phyloP scores from a whole-genome alignment of 2,888 invertebrate genomes.

The Clostera curtula region DNA sequence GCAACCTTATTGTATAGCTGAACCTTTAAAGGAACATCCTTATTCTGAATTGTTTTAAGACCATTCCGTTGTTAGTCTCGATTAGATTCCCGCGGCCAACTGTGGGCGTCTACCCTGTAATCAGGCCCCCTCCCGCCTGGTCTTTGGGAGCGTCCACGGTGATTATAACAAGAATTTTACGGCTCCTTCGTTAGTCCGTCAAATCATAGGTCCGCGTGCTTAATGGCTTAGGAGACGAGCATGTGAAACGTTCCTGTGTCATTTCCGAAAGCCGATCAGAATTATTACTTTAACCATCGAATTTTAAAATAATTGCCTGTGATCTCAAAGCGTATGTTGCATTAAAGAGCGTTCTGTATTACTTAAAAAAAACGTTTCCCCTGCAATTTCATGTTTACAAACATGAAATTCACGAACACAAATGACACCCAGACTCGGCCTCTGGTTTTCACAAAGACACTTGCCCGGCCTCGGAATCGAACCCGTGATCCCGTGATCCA shows the following conservation, averaged over 20 bases:
- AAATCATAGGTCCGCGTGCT: constrained; percentile 60
- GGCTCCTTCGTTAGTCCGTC: constrained; percentile 64
- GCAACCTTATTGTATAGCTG: constrained; percentile 15
- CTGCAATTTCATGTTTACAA: too few relatives aligned
- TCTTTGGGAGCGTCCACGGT: constrained; percentile 44
- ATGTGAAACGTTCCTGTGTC: constrained; percentile 57
- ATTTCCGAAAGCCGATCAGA: constrained; percentile 37
- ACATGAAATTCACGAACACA: too few relatives aligned
- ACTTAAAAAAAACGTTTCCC: neutral
- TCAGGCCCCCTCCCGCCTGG: constrained; percentile 37
- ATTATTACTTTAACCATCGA: constrained; percentile 29
- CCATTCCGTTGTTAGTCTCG: constrained; percentile 31
- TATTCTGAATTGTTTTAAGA: constrained; percentile 36
- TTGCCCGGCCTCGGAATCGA: too few relatives aligned
- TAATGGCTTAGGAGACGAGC: constrained; percentile 42
- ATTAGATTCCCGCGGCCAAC: constrained; percentile 35
- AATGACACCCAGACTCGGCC: too few relatives aligned
- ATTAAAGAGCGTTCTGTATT: constrained; percentile 6
- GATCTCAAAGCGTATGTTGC: constrained; percentile 27
- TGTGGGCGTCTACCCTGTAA: constrained; percentile 69
- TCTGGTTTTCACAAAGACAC: too few relatives aligned
- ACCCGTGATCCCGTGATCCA: too few relatives aligned
- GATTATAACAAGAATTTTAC: constrained; percentile 66
- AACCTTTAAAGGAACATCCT: constrained; percentile 17
- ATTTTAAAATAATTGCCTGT: constrained; percentile 52